Percentiles rank a stretch among this genome's conserved stretches.
Evolutionary conservation across 64 coral and sea anemone species (phyloP).

Genomic region (Dendrophyllia cribrosa): DNA sequence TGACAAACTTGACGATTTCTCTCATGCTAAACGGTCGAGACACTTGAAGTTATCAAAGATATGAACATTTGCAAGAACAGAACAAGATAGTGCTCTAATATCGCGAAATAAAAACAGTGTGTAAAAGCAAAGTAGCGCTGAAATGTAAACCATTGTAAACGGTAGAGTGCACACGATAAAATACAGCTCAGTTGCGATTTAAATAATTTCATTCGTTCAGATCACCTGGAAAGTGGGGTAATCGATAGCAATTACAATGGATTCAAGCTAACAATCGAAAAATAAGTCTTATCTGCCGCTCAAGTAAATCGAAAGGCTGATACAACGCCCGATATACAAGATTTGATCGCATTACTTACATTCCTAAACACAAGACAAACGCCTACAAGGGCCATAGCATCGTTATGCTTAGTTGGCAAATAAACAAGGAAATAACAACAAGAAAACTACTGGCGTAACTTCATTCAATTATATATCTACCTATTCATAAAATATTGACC

Average conservation of each 20-base stretch:
- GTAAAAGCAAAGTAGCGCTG: background rate
- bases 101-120: background rate
- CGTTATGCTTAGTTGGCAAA: slow-evolving; percentile 2
- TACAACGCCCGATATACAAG: background rate
- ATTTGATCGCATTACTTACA: background rate
- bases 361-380: background rate
- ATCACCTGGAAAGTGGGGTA: background rate
- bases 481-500: background rate
- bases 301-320: background rate
- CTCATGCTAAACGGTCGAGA: background rate
- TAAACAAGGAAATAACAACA: slow-evolving; percentile 43
- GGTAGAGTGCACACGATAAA: background rate
- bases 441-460: background rate
- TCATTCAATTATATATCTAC: background rate
- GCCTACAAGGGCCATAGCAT: background rate
- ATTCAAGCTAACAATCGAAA: background rate
- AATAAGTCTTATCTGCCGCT: background rate
- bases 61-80: background rate
- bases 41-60: too few species aligned
- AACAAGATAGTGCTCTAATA: background rate
- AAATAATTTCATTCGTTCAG: background rate
- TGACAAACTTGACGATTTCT: background rate
- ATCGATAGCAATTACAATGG: background rate
- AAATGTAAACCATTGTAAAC: background rate
- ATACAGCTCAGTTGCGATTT: background rate